Conservation (phyloP, 2,113 vertebrate species). For the Cyanoramphus novaezelandiae region DNA sequence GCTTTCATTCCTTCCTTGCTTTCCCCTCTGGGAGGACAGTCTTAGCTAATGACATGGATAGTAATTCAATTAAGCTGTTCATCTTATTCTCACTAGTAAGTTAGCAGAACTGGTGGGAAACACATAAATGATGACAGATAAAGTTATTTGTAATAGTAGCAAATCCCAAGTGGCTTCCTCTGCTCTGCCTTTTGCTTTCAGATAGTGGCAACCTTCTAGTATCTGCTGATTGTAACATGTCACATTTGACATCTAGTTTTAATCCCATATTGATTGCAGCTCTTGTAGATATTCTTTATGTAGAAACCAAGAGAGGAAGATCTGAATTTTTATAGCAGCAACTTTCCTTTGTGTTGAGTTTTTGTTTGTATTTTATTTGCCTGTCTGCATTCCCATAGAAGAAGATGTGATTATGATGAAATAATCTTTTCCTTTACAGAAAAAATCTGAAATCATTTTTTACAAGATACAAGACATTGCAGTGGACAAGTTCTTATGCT, state of each 20-base stretch:
- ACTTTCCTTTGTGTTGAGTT: neutral
- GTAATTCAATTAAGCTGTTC: neutral
- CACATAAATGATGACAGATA: neutral
- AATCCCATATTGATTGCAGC: neutral
- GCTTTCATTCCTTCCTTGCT: neutral
- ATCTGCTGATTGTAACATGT: neutral
- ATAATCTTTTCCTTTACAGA: constrained; percentile 42
- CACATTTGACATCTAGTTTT: neutral
- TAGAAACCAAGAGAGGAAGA: neutral
- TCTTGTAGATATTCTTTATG: neutral
- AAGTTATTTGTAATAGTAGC: neutral
- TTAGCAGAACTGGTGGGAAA: neutral
- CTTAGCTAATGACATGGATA: neutral
- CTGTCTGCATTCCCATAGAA: neutral
- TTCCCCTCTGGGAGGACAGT: neutral
- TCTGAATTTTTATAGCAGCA: neutral
- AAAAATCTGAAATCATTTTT: constrained; percentile 56
- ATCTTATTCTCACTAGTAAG: neutral
- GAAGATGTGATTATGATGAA: neutral
- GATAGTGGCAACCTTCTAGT: neutral
- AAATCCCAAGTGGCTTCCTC: neutral
- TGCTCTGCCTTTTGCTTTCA: neutral
- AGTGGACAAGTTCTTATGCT: constrained; percentile 64
- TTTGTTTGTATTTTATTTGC: neutral
- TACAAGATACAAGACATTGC: constrained; percentile 43